Evolutionary conservation across 2,113 vertebrate genomes (phyloP).

Genomic region (Chlorodrepanis virens): DNA sequence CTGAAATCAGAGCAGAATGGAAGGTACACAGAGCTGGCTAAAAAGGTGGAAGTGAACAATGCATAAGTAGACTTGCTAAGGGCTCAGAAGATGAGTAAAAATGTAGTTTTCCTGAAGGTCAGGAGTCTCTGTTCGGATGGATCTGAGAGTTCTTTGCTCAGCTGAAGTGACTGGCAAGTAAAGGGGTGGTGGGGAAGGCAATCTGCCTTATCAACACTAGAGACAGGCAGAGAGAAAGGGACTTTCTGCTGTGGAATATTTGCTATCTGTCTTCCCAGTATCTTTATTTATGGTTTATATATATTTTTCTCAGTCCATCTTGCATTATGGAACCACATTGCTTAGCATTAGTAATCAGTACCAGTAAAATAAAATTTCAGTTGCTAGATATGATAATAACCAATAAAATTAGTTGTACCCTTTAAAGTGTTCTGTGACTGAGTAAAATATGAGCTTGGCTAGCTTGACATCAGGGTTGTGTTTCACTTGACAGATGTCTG

Average conservation of each 20-base stretch:
- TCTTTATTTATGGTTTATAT: not conserved
- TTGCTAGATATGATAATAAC: not conserved
- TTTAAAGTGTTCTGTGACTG: not conserved
- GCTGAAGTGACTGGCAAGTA: not conserved
- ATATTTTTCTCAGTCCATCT: not conserved
- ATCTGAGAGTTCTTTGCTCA: not conserved
- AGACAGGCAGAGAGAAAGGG: not conserved
- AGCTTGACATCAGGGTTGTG: not conserved
- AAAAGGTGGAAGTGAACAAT: not conserved
- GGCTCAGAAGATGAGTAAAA: not conserved
- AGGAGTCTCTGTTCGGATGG: not conserved
- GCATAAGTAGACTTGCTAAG: fast-evolving
- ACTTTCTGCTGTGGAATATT: not conserved
- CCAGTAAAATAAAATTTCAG: not conserved
- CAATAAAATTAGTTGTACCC: not conserved
- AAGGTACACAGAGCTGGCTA: fast-evolving
- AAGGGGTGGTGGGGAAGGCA: not conserved
- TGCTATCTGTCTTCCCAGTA: not conserved
- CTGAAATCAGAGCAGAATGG: not conserved
- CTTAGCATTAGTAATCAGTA: not conserved
- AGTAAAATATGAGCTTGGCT: not conserved
- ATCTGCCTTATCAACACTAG: not conserved
- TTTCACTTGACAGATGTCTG: not conserved
- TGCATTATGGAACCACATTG: not conserved
- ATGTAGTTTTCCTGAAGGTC: not conserved